phyloP scores from a whole-genome alignment of 2,797 vertebrate genomes.

The Tolypeutes matacus region DNA sequence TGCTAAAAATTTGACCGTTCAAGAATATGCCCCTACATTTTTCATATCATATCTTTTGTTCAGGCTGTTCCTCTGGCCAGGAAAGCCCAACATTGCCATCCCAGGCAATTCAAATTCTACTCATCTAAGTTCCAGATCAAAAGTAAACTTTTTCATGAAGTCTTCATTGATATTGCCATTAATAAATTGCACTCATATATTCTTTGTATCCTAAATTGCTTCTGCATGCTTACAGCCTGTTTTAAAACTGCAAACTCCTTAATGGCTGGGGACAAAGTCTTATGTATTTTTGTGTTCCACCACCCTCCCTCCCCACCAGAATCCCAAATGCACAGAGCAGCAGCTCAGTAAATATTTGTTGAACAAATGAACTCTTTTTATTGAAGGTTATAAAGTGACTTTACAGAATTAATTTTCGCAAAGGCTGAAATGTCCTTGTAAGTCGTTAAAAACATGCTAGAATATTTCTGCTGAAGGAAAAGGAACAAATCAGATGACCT shows the following conservation, averaged over 20 bases:
- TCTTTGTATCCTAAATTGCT: neutral
- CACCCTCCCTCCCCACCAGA: neutral
- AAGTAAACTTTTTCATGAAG: conserved; percentile 20
- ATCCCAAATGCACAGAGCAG: neutral
- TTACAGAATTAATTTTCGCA: conserved; percentile 10
- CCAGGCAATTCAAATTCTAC: neutral
- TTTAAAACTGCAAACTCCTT: conserved; percentile 13
- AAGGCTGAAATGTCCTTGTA: conserved; percentile 59
- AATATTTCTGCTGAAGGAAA: conserved; percentile 49
- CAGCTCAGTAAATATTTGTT: neutral
- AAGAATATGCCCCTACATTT: neutral
- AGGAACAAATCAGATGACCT: conserved; percentile 67
- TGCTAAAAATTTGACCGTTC: neutral
- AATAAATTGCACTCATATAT: neutral
- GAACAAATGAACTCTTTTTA: conserved; percentile 41
- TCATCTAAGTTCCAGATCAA: conserved; percentile 44
- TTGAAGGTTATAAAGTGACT: conserved; percentile 26
- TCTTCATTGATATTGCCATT: neutral
- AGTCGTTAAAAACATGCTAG: conserved; percentile 46
- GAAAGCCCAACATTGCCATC: neutral
- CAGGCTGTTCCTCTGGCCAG: neutral
- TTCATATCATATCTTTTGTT: neutral
- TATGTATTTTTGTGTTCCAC: neutral
- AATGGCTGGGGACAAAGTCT: neutral
- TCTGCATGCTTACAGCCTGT: neutral